phyloP scores from a whole-genome alignment of 2,113 vertebrate genomes.

The Clupea harengus region DNA sequence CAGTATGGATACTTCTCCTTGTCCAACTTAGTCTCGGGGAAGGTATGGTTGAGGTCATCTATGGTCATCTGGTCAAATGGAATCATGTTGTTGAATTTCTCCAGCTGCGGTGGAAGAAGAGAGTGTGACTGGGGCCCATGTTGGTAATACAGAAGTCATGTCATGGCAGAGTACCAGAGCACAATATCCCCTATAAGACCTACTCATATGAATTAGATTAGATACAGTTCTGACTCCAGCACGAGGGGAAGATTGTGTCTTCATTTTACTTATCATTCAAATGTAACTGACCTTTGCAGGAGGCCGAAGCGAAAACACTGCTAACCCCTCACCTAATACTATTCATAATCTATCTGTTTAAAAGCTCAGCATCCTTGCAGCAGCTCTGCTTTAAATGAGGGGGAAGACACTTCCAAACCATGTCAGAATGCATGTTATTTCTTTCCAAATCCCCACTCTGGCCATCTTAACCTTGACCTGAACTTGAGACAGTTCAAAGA shows the following conservation, averaged over 20 bases:
- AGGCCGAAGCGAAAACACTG: too few relatives aligned
- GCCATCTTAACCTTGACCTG: neutral
- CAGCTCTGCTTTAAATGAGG: neutral
- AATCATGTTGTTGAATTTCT: conserved; percentile 83
- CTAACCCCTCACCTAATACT: too few relatives aligned
- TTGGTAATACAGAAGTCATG: neutral
- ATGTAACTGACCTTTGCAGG: too few relatives aligned
- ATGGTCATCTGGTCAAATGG: conserved; percentile 95
- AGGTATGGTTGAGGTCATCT: conserved; percentile 77
- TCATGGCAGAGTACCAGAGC: too few relatives aligned
- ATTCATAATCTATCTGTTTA: too few relatives aligned
- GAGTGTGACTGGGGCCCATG: neutral
- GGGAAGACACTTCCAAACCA: neutral
- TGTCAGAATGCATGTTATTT: neutral
- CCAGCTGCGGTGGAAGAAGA: conserved; percentile 69
- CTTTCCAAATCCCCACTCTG: neutral
- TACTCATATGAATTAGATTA: too few relatives aligned
- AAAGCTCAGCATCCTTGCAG: neutral
- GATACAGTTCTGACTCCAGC: too few relatives aligned
- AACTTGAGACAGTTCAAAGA: neutral
- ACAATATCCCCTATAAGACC: too few relatives aligned
- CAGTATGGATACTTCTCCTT: conserved; percentile 87
- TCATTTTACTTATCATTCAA: too few relatives aligned
- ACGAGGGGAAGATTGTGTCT: too few relatives aligned
- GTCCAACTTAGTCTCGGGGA: conserved; percentile 87